A percentile compares a stretch with the other conserved stretches of the same genome.
These are phyloP conservation scores for Phaethon lepturus DNA, from an alignment of 2,113 vertebrate genomes.

Conservation along the genomic window DNA sequence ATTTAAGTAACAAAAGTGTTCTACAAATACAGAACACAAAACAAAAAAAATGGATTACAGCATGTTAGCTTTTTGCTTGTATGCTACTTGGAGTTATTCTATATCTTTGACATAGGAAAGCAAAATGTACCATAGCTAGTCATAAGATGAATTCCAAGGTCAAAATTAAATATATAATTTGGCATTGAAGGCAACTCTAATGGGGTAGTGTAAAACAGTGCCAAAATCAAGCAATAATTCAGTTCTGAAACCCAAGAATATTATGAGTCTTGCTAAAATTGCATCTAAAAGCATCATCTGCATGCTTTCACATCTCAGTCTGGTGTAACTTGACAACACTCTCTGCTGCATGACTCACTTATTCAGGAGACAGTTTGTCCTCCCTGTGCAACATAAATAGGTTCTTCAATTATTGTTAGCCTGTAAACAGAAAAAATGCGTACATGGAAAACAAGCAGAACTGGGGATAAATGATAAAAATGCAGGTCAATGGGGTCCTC, in stretches of 20 bases:
- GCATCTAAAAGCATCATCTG: neutral
- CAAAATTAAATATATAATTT: neutral
- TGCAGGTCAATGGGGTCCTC: neutral
- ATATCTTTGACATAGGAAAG: neutral
- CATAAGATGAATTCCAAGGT: neutral
- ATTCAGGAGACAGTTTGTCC: neutral
- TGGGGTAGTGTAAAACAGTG: neutral
- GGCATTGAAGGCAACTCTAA: neutral
- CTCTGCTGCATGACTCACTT: neutral
- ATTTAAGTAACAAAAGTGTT: neutral
- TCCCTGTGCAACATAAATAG: neutral
- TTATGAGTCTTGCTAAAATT: neutral
- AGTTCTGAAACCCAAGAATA: neutral
- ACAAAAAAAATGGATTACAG: neutral
- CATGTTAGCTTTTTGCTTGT: neutral
- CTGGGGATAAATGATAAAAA: neutral
- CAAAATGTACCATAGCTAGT: neutral
- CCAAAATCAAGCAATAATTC: neutral
- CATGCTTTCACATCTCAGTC: neutral
- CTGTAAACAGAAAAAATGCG: neutral
- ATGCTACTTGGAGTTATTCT: neutral
- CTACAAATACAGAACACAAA: neutral
- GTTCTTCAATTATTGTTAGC: neutral
- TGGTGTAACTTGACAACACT: neutral
- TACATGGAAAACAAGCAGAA: neutral